A percentile compares a stretch with the other conserved stretches of the same genome.
phyloP scores from a whole-genome alignment of 2,797 vertebrate species.

The Champsocephalus esox region DNA sequence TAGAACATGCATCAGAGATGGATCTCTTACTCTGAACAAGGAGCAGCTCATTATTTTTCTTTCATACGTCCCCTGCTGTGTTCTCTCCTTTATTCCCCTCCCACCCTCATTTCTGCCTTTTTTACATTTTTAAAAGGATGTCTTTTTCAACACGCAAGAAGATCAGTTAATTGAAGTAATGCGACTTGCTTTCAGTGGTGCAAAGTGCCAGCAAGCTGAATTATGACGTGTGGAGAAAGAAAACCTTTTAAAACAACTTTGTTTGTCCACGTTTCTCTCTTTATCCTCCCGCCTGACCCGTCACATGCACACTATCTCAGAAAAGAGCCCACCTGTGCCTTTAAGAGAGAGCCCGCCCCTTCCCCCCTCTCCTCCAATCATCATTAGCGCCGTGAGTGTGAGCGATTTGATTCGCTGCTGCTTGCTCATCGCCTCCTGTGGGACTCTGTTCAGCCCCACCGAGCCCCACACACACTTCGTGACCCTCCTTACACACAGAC shows the following conservation, averaged over 20 bases:
- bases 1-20: constrained; percentile 25
- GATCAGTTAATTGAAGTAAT: not conserved
- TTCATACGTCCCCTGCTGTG: constrained; percentile 4
- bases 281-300: constrained; percentile 73
- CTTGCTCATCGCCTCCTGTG: constrained; percentile 82
- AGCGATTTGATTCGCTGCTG: constrained; percentile 70
- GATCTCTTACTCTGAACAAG: constrained; percentile 24
- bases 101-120: constrained; percentile 2
- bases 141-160: constrained; percentile 11
- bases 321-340: constrained; percentile 94
- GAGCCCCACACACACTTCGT: not conserved
- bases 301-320: constrained; percentile 82
- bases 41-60: constrained; percentile 23
- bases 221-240: not conserved
- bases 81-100: not conserved
- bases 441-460: constrained; percentile 62
- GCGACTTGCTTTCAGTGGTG: constrained; percentile 1
- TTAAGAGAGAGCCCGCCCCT: constrained; percentile 78
- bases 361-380: constrained; percentile 52
- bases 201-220: constrained; percentile 5
- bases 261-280: constrained; percentile 29
- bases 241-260: constrained; percentile 17
- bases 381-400: constrained; percentile 51
- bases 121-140: constrained; percentile 13
- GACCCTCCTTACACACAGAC: constrained; percentile 12